phyloP scores from a whole-genome alignment of 2,888 invertebrate species.

The Latheticus oryzae region DNA sequence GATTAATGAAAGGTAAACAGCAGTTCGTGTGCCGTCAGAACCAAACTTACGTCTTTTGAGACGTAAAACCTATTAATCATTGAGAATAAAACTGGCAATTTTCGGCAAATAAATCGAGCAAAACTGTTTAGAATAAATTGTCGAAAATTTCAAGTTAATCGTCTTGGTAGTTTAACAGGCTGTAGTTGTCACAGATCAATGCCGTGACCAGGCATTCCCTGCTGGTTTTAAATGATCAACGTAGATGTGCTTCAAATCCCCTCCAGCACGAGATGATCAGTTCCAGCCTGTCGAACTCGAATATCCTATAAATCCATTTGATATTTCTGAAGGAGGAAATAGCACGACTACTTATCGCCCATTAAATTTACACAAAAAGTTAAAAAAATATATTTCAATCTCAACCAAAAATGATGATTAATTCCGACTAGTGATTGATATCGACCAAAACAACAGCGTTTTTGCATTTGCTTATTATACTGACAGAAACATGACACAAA shows the following conservation, averaged over 20 bases:
- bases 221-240: slow-evolving; percentile 59
- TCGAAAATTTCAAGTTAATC: slow-evolving; percentile 32
- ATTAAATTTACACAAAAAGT: slow-evolving; percentile 55
- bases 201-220: slow-evolving; percentile 58
- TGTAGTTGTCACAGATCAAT: slow-evolving; percentile 51
- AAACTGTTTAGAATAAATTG: neutral
- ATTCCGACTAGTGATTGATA: too few relatives aligned
- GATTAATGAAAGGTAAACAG: slow-evolving; percentile 59
- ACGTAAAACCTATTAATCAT: slow-evolving; percentile 54
- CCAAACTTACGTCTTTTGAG: slow-evolving; percentile 54
- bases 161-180: slow-evolving; percentile 35
- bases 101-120: neutral
- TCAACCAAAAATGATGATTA: too few relatives aligned
- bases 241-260: slow-evolving; percentile 53
- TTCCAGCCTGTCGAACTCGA: slow-evolving; percentile 59
- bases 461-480: too few relatives aligned
- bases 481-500: too few relatives aligned
- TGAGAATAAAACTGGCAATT: too few relatives aligned
- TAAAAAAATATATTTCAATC: too few relatives aligned
- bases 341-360: slow-evolving; percentile 60
- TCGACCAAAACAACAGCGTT: too few relatives aligned
- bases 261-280: slow-evolving; percentile 56
- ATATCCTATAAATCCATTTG: slow-evolving; percentile 60
- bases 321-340: slow-evolving; percentile 59
- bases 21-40: slow-evolving; percentile 55